Percentiles rank a stretch among this genome's conserved stretches.
phyloP scores from a whole-genome alignment of 2,113 vertebrate genomes.

The Gallinago jamesoni region DNA sequence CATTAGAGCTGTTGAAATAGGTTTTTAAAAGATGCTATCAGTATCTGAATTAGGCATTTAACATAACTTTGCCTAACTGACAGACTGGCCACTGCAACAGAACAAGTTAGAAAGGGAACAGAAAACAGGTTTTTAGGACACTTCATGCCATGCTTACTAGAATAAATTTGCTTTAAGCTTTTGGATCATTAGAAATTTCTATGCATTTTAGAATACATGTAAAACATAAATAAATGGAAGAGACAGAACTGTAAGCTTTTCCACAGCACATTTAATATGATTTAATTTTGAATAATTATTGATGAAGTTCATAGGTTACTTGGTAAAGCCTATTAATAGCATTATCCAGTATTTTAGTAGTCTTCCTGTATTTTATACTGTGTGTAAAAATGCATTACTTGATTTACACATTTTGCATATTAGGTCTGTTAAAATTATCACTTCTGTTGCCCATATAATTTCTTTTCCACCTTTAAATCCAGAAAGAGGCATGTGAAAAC shows the following conservation, averaged over 20 bases:
- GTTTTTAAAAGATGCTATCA: not conserved
- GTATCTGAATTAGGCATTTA: not conserved
- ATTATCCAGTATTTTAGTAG: not conserved
- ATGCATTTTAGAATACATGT: not conserved
- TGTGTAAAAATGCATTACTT: not conserved
- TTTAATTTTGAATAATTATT: not conserved
- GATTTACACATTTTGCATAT: not conserved
- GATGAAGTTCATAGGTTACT: not conserved
- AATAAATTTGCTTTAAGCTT: not conserved
- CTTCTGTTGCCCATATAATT: not conserved
- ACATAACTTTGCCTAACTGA: not conserved
- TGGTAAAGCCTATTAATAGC: not conserved
- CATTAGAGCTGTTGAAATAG: not conserved
- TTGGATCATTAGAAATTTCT: not conserved
- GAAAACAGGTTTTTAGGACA: not conserved
- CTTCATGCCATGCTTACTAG: not conserved
- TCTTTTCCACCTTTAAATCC: not conserved
- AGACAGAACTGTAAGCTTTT: not conserved
- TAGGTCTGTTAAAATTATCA: not conserved
- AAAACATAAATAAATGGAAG: not conserved
- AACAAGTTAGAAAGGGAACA: not conserved
- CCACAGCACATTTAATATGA: not conserved
- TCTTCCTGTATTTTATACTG: not conserved
- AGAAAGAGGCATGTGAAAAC: not conserved
- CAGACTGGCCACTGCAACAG: not conserved